Evolutionary conservation across 2,113 vertebrate genomes (phyloP), one percentile per base, ranked within the genome.

Genomic region (Cavia porcellus): DNA sequence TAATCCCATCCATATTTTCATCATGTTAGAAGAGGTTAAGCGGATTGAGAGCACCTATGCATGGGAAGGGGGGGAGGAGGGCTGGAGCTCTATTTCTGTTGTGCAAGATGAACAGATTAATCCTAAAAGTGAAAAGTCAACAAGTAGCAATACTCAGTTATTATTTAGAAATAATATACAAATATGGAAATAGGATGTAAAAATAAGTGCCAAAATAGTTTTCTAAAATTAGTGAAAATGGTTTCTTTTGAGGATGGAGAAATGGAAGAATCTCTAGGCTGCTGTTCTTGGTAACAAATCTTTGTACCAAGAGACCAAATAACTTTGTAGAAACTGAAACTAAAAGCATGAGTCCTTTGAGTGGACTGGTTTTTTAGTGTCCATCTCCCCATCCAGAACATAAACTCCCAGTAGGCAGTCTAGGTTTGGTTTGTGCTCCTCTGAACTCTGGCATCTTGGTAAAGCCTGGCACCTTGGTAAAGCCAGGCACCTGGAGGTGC

Each of bases 291-390:
- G 25, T 88, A 88, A 57, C 22, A 74, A 88, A 72, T 74, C 52
- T 74, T 72, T 88, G 52, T 74, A 88, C 70, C 61, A 92, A 61
- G 47, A 92, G 25, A 92, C 35, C 52, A 12, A 62, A 24, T 61
- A 88, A 92, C 28, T 84, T 83, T 52, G 35, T 94, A 55, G 94
- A 66, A 94, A 55, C 38, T 74, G 70, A 42, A 74, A 74, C 7
- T n/a, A n/a, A 70, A 70, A 74, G 12, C 22, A 42, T 25, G n/a
- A n/a, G 68, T 70, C 17, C 13, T 20, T n/a, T 0, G 20, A 20
- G n/a, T 74, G 22, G 38, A 2, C 20, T 70, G 77, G 47, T 22
- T 68, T 50, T 85, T 92, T 59, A 89, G 74, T 38, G 47, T 66
- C 28, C 15, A 52, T 66, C 25, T 89, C 35, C 12, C 5, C 25